Evolutionary conservation across 2,113 vertebrate species (phyloP), one percentile per base, ranked within the genome.

Genomic region (Triplophysa rosa): DNA sequence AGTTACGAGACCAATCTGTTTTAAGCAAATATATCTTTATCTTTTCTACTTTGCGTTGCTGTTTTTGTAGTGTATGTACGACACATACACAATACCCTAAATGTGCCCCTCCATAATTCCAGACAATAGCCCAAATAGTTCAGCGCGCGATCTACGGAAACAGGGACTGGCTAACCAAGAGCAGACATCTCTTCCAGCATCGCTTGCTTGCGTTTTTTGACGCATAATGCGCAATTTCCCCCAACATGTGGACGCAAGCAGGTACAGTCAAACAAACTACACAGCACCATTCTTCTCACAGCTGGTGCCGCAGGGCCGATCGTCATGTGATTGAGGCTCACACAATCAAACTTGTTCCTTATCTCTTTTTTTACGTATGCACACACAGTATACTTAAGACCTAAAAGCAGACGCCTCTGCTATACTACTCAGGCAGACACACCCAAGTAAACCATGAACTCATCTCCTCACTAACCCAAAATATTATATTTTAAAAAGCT

Each of bases 361-460:
- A 79, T 26, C 69, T 77, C 83, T 64, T 78, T 17, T 64, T 29
- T 64, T 67, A 40, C 67, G 80, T 77, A 82, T 62, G 76, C 67
- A 72, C 45, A 71, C 63, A 52, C 21, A 10, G 5, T 69, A 59
- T 45, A 81, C 75, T 67, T 45, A 29, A n/a, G 24, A 62, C 52
- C 52, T 80, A 24, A 68, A 58, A 58, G 40, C 29, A 42, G 66
- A 73, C 24, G 54, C 72, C 52, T 77, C 64, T 80, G 73, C 67
- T 78, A 74, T 63, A 81, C 19, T 74, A 58, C 68, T 64, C 67
- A 64, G 65, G n/a, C 11, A 62, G 83, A 78, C 79, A 81, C 79
- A 74, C 79, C 83, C 75, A 66, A 68, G 75, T 61, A 80, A 84
- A 74, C 63, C 66, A 84, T 47, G 66, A 72, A 70, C 78, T 67